Evolutionary conservation across 2,888 invertebrate genomes (phyloP).

Genomic region (Acleris laterana): DNA sequence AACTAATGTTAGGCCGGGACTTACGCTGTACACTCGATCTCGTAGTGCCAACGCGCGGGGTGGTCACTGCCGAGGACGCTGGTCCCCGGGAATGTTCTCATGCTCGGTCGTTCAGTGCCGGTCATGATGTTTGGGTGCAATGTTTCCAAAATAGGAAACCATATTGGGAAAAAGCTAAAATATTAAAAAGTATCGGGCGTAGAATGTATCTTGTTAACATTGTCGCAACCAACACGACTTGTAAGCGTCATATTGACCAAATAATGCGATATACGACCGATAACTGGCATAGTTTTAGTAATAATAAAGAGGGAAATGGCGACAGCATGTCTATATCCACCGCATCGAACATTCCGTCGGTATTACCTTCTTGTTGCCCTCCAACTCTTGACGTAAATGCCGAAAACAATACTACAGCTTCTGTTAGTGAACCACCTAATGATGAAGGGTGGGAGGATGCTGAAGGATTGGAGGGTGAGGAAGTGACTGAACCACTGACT

Average conservation of each 20-base stretch:
- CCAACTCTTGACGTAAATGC: not conserved
- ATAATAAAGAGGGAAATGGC: not conserved
- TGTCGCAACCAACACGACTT: not conserved
- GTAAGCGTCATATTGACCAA: slow-evolving; percentile 9
- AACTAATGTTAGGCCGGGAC: slow-evolving; percentile 18
- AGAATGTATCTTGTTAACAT: slow-evolving; percentile 4
- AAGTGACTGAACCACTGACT: slow-evolving; percentile 8
- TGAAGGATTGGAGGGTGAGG: slow-evolving; percentile 1
- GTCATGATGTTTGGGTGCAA: slow-evolving; percentile 13
- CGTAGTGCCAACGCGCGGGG: slow-evolving; percentile 5
- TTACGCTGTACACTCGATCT: slow-evolving; percentile 15
- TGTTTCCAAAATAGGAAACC: slow-evolving; percentile 11
- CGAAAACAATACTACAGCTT: not conserved
- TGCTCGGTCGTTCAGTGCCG: not conserved
- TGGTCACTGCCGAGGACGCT: not conserved
- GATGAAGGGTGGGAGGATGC: slow-evolving; percentile 19
- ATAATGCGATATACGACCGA: slow-evolving; percentile 2
- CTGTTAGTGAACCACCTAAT: not conserved
- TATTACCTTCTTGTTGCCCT: not conserved
- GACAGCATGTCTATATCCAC: not conserved
- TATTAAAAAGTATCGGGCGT: not conserved
- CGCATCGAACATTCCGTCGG: not conserved
- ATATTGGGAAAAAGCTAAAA: slow-evolving; percentile 1
- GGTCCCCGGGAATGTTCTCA: not conserved
- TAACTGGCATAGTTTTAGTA: not conserved